Conservation (phyloP, 2,888 invertebrate genomes). For the Hemicrepidius hirtus region DNA sequence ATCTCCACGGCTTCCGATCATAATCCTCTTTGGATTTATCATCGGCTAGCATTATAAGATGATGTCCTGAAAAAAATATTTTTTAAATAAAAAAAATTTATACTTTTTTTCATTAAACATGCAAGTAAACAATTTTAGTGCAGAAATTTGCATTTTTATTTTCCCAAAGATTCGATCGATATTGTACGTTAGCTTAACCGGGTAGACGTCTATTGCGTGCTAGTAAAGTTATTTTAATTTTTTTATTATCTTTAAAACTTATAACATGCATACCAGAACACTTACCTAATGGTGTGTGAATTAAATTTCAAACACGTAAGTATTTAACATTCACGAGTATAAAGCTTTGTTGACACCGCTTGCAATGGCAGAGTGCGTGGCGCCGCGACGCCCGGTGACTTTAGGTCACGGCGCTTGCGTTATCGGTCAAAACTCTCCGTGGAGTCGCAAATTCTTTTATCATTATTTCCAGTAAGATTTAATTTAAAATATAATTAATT, state of each 20-base stretch:
- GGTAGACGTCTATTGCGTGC: conserved; percentile 11
- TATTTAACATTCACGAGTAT: conserved; percentile 24
- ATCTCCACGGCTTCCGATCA: conserved; percentile 67
- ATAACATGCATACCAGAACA: neutral
- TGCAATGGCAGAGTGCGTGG: conserved; percentile 52
- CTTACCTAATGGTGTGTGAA: conserved; percentile 17
- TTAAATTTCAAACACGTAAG: conserved; percentile 24
- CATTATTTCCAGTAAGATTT: neutral
- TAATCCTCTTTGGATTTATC: conserved; percentile 64
- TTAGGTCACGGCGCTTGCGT: conserved; percentile 57
- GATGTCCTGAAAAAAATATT: conserved; percentile 19
- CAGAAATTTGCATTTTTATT: conserved; percentile 30
- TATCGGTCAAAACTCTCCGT: neutral
- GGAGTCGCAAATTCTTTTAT: neutral
- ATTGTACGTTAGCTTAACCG: conserved; percentile 14
- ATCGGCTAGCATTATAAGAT: conserved; percentile 64
- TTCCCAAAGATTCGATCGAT: conserved; percentile 34
- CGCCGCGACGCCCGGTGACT: conserved; percentile 56
- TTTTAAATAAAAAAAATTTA: too few relatives aligned
- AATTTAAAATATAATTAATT: too few relatives aligned
- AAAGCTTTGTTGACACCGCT: conserved; percentile 39
- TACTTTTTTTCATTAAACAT: neutral
- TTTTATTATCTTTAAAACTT: neutral
- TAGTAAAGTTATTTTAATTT: neutral
- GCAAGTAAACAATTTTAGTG: conserved; percentile 3